These are phyloP conservation scores for Telmatherina bonti DNA, from an alignment of 2,797 vertebrate species.

Conservation along the genomic window DNA sequence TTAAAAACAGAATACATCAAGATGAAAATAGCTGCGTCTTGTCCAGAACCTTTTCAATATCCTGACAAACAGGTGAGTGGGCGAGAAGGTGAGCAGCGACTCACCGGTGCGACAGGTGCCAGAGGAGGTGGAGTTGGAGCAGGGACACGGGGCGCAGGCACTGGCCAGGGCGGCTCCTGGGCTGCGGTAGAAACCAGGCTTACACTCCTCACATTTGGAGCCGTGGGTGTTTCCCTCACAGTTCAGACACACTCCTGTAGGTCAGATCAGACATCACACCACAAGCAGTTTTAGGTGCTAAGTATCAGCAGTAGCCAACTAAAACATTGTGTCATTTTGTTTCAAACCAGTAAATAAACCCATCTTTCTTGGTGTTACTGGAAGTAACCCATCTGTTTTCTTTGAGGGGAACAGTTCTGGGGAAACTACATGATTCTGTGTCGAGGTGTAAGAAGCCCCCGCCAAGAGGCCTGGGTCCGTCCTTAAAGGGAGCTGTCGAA, in stretches of 20 bases:
- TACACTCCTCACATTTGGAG: conserved; percentile 90
- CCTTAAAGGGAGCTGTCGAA: conserved; percentile 49
- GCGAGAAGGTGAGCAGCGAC: conserved; percentile 33
- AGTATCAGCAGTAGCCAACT: neutral
- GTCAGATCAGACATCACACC: conserved; percentile 22
- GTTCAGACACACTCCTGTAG: conserved; percentile 88
- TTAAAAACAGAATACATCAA: neutral
- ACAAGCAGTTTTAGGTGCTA: neutral
- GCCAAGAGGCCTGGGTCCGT: conserved; percentile 29
- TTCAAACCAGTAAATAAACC: neutral
- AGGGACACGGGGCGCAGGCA: conserved; percentile 88
- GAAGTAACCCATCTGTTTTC: conserved; percentile 29
- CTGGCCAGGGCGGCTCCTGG: conserved; percentile 46
- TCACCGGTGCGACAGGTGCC: conserved; percentile 90
- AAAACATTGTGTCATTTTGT: neutral
- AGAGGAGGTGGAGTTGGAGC: conserved; percentile 88
- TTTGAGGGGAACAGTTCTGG: conserved; percentile 25
- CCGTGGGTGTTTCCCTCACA: conserved; percentile 91
- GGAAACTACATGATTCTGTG: conserved; percentile 40
- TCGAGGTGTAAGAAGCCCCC: conserved; percentile 23
- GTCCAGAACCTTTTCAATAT: too few relatives aligned
- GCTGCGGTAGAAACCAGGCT: conserved; percentile 84
- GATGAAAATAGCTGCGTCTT: too few relatives aligned
- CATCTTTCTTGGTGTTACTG: conserved; percentile 1
- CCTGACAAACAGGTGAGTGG: neutral